Evolutionary conservation across 2,113 vertebrate species (phyloP).

Genomic region (Crotalus tigris): DNA sequence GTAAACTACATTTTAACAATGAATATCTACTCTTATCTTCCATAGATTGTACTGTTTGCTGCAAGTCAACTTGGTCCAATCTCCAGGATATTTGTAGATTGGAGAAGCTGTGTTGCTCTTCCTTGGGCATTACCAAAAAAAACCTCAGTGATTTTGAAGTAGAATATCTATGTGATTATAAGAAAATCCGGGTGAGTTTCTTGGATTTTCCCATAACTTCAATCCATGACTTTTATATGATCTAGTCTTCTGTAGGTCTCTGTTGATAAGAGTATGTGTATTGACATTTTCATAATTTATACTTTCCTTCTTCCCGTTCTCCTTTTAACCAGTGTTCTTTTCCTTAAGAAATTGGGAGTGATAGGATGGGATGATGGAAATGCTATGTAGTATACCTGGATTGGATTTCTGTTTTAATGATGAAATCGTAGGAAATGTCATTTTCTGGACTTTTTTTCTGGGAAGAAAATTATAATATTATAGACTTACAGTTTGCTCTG

Average conservation of each 20-base stretch:
- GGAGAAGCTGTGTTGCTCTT: constrained; percentile 70
- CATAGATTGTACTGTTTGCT: constrained; percentile 74
- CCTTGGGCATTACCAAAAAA: constrained; percentile 72
- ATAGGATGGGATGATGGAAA: background rate
- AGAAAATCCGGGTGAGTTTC: constrained; percentile 67
- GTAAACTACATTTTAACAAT: background rate
- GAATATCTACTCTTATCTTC: background rate
- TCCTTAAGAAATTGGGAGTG: background rate
- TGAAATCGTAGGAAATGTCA: background rate
- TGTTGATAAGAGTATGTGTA: background rate
- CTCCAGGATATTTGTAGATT: constrained; percentile 76
- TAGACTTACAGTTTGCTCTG: background rate
- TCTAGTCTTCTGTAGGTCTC: background rate
- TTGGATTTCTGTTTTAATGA: background rate
- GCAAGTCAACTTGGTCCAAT: constrained; percentile 74
- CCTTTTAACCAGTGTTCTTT: background rate
- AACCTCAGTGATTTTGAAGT: constrained; percentile 83
- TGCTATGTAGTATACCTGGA: background rate
- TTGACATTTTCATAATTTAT: background rate
- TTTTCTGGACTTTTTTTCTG: background rate
- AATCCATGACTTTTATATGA: background rate
- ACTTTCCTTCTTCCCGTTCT: background rate
- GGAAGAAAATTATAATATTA: background rate
- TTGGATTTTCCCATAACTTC: background rate
- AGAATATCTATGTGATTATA: constrained; percentile 87